These are phyloP conservation scores for Lytechinus pictus DNA, from an alignment of 35 echinoderm and acorn worm species.

Conservation along the genomic window DNA sequence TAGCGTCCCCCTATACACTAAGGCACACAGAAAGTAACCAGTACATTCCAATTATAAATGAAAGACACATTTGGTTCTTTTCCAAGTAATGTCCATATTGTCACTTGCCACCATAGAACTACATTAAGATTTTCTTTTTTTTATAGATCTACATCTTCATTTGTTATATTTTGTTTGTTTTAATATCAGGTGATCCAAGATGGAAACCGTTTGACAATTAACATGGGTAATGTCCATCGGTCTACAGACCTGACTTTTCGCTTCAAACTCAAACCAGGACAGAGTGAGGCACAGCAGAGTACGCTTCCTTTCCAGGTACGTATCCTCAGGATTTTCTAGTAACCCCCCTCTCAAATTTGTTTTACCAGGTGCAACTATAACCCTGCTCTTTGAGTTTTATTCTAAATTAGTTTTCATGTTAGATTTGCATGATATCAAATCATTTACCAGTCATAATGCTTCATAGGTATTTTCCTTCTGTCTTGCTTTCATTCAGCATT, in stretches of 20 bases:
- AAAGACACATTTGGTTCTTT: too few species aligned
- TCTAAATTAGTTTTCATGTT: not conserved
- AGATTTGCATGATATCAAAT: not conserved
- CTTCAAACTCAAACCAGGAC: constrained; percentile 67
- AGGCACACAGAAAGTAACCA: too few species aligned
- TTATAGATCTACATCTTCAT: not conserved
- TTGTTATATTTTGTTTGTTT: not conserved
- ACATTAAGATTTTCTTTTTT: too few species aligned
- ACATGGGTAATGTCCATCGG: constrained; percentile 78
- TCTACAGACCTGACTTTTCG: constrained; percentile 76
- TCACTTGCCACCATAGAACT: not conserved
- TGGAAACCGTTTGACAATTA: constrained; percentile 54
- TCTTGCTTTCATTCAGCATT: not conserved
- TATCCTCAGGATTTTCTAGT: too few species aligned
- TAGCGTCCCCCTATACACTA: too few species aligned
- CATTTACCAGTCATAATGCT: too few species aligned
- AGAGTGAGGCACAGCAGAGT: not conserved
- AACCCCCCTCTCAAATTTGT: too few species aligned
- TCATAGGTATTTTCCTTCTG: not conserved
- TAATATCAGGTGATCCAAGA: constrained; percentile 48
- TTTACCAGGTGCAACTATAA: not conserved
- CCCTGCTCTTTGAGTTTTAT: not conserved
- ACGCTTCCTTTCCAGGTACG: constrained; percentile 75
- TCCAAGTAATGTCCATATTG: too few species aligned
- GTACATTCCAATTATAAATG: too few species aligned